These are phyloP conservation scores for Stenodema calcarata DNA, from an alignment of 2,888 invertebrate genomes.

Conservation along the genomic window DNA sequence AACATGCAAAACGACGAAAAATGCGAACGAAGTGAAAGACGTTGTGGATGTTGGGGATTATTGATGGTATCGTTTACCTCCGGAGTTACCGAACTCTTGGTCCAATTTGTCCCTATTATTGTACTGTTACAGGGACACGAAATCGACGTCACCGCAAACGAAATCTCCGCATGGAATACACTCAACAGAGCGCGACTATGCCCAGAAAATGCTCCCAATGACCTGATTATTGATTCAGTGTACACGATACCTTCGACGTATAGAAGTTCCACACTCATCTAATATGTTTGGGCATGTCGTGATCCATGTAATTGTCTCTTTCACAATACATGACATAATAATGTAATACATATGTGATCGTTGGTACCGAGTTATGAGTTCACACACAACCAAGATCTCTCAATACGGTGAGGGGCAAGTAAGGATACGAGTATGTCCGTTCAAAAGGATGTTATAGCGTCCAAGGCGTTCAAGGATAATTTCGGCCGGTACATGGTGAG, in stretches of 20 bases:
- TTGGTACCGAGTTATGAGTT: neutral
- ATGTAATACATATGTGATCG: neutral
- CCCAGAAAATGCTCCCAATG: neutral
- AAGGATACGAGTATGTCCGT: neutral
- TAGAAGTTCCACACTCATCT: neutral
- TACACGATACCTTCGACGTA: neutral
- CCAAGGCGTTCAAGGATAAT: neutral
- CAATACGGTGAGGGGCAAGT: neutral
- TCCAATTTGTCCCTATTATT: no score
- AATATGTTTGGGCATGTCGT: neutral
- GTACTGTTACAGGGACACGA: no score
- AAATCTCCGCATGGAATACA: neutral
- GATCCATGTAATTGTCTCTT: neutral
- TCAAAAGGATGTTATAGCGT: neutral
- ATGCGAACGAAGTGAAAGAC: no score
- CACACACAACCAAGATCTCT: neutral
- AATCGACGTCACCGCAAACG: neutral
- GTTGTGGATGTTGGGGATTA: no score
- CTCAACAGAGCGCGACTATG: neutral
- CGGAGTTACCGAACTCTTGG: no score
- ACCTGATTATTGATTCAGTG: neutral
- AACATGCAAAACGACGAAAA: no score
- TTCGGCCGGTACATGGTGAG: constrained; percentile 10
- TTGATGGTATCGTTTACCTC: no score
- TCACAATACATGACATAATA: neutral